Base-by-base conservation (phyloP, 2,113 vertebrate genomes). In the Fukomys damarensis region DNA sequence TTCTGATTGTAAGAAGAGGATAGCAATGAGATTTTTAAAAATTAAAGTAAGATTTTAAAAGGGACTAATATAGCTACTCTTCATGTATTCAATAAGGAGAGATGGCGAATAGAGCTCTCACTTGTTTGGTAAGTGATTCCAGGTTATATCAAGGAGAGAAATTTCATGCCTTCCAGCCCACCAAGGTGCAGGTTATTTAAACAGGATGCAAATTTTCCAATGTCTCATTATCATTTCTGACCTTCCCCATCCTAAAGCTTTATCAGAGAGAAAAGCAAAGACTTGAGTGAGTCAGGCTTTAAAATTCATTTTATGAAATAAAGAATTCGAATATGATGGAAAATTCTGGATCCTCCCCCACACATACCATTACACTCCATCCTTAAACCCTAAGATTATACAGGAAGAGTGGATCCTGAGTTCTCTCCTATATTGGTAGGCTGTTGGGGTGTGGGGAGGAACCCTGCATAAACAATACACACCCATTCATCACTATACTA, bases 221-320 rank as follows among this genome's bases (percentile, higher is more conserved):
- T 59, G 68, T 38, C 76, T 90, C 52, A 7, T 85, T 46, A 43
- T 32, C 35, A 43, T 77, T n/a, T 22, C 46, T 86, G 35, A n/a
- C n/a, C 72, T 89, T 79, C 76, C 28, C 86, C 22, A 72, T 24
- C 56, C 49, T 61, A 32, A 90, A 92, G 76, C 59, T 89, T 88
- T 81, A 38, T 63, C 52, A 32, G n/a, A 94, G 76, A 65, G 52
- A 46, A 72, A 49, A 58, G 32, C 52, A 80, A 74, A 92, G 80
- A 22, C 61, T 61, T 32, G 72, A 77, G n/a, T 32, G 72, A 77
- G n/a, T 49, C 66, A 59, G 52, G 10, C 84, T 86, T 77, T 85
- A 87, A 84, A 52, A 72, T 83, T 85, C 70, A 87, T 58, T 92
- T 92, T 46, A 43, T 41, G 46, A 94, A 91, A 92, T 92, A 41